Conservation (phyloP, 2,797 vertebrate genomes). For the Pseudochirops corinnae region DNA sequence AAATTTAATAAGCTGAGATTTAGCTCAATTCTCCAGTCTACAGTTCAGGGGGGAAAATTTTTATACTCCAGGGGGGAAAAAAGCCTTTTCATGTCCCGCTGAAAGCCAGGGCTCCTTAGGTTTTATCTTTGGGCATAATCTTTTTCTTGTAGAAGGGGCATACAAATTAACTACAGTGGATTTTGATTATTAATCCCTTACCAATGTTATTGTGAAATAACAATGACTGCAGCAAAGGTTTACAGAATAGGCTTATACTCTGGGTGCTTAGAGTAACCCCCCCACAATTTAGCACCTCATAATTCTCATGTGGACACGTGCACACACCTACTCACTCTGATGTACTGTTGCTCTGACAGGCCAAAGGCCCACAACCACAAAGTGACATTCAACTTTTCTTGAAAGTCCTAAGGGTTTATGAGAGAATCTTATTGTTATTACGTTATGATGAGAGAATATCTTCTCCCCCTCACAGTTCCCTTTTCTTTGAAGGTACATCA, state of each 20-base stretch:
- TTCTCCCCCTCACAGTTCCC: background rate
- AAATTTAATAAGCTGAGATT: slow-evolving; percentile 1
- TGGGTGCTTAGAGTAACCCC: background rate
- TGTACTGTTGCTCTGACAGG: background rate
- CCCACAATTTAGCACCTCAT: background rate
- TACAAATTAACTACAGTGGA: background rate
- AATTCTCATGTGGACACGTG: background rate
- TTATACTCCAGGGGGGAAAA: background rate
- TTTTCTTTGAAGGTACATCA: background rate
- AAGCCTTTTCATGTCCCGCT: background rate
- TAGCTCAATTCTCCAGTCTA: slow-evolving; percentile 29
- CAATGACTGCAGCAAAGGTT: too few species aligned
- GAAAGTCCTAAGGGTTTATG: background rate
- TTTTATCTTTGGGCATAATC: background rate
- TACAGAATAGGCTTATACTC: background rate
- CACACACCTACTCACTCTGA: background rate
- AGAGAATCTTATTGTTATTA: background rate
- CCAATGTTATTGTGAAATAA: background rate
- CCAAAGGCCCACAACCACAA: background rate
- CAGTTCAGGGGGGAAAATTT: background rate
- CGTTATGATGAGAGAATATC: background rate
- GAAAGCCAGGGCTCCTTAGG: background rate
- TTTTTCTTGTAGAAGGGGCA: background rate
- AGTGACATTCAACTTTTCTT: background rate
- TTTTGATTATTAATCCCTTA: background rate